phyloP scores from a whole-genome alignment of 2,888 invertebrate species.

The Cecidostiba fungosa region DNA sequence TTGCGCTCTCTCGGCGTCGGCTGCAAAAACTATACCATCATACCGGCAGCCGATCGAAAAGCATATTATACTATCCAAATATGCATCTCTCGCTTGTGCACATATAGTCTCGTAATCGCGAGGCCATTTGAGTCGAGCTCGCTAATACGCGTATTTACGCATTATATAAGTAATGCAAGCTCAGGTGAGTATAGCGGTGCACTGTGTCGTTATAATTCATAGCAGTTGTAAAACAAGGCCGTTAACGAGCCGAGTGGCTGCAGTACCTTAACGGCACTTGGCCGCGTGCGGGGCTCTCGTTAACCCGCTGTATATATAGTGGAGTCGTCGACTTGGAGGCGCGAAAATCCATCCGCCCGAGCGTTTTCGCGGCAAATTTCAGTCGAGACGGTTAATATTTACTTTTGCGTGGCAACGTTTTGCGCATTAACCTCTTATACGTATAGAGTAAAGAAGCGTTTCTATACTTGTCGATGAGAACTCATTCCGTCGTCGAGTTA shows the following conservation, averaged over 20 bases:
- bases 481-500: no score
- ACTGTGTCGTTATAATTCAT: conserved; percentile 38
- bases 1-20: background rate
- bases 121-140: background rate
- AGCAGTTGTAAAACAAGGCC: conserved; percentile 39
- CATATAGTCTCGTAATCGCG: background rate
- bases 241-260: conserved; percentile 41
- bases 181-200: background rate
- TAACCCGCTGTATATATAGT: background rate
- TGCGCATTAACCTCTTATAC: no score
- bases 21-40: background rate
- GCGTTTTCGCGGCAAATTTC: background rate
- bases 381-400: background rate
- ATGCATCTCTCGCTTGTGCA: no score
- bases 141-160: conserved; percentile 24
- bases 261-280: conserved; percentile 8
- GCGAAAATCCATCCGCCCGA: background rate
- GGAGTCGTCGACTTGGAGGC: background rate
- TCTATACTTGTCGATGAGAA: no score
- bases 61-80: background rate
- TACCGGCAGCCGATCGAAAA: background rate
- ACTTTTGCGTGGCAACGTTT: no score
- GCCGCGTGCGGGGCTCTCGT: conserved; percentile 6
- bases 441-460: no score
- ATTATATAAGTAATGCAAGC: conserved; percentile 23